Percentiles rank a stretch among this genome's conserved stretches.
These are phyloP conservation scores for Pteria penguin DNA, from an alignment of 2,888 invertebrate genomes.

Conservation along the genomic window DNA sequence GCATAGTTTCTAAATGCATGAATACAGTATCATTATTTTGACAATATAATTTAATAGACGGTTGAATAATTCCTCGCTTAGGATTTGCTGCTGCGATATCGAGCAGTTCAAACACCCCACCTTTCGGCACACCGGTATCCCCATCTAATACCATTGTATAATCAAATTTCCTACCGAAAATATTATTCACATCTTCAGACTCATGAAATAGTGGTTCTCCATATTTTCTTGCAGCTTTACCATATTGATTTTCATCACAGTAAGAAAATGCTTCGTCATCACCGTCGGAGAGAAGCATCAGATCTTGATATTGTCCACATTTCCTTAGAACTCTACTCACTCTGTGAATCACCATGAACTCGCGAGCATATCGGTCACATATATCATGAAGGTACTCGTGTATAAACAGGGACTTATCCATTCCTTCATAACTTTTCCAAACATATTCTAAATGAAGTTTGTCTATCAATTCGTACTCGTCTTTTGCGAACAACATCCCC, in stretches of 20 bases:
- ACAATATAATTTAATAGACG: slow-evolving; percentile 69
- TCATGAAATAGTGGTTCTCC: slow-evolving; percentile 70
- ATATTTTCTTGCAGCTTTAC: slow-evolving; percentile 59
- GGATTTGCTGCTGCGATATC: slow-evolving; percentile 72
- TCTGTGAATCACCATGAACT: slow-evolving; percentile 73
- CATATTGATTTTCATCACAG: slow-evolving; percentile 65
- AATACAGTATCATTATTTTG: slow-evolving; percentile 66
- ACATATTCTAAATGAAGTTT: slow-evolving; percentile 61
- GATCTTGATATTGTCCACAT: slow-evolving; percentile 75
- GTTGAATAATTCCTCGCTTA: slow-evolving; percentile 71
- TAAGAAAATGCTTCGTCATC: slow-evolving; percentile 68
- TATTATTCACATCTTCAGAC: slow-evolving; percentile 69
- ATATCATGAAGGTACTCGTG: slow-evolving; percentile 69
- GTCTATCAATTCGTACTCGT: slow-evolving; percentile 61
- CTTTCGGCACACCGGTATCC: slow-evolving; percentile 68
- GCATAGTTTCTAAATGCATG: slow-evolving; percentile 71
- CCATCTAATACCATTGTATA: slow-evolving; percentile 73
- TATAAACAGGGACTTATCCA: slow-evolving; percentile 61
- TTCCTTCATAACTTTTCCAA: slow-evolving; percentile 65
- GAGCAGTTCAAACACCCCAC: slow-evolving; percentile 64
- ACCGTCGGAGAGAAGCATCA: slow-evolving; percentile 73
- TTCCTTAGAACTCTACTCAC: slow-evolving; percentile 69
- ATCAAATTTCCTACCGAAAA: slow-evolving; percentile 67
- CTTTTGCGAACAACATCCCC: slow-evolving; percentile 64
- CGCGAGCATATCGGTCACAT: slow-evolving; percentile 66